Percentiles rank a stretch among this genome's conserved stretches.
Evolutionary conservation across 2,888 invertebrate genomes (phyloP).

Genomic region (Herminia tarsipennalis): DNA sequence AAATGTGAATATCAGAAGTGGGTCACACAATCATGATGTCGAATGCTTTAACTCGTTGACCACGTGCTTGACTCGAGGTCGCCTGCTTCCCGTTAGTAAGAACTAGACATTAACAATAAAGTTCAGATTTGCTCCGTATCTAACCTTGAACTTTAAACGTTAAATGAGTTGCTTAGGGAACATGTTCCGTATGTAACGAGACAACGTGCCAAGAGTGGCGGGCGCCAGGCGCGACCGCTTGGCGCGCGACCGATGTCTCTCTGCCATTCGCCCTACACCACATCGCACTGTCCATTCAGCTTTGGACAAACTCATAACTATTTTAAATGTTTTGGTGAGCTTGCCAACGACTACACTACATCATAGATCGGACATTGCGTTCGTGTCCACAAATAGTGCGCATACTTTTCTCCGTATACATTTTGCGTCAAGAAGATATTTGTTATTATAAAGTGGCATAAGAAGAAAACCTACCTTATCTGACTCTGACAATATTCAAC

Average conservation of each 20-base stretch:
- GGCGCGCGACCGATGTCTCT: slow-evolving; percentile 45
- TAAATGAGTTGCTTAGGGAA: slow-evolving; percentile 22
- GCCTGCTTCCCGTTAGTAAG: too few relatives aligned
- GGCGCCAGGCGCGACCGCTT: slow-evolving; percentile 41
- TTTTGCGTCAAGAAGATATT: slow-evolving; percentile 7
- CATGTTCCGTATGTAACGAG: slow-evolving; percentile 23
- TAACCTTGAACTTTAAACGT: slow-evolving; percentile 35
- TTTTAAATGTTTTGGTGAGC: slow-evolving; percentile 48
- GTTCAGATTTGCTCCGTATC: too few relatives aligned
- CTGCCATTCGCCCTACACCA: slow-evolving; percentile 11
- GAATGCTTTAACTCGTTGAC: too few relatives aligned
- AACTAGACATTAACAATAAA: too few relatives aligned
- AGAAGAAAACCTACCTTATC: too few relatives aligned
- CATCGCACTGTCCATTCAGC: slow-evolving; percentile 36
- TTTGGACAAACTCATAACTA: slow-evolving; percentile 44
- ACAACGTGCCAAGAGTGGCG: slow-evolving; percentile 25
- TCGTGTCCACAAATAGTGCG: slow-evolving; percentile 17
- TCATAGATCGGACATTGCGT: slow-evolving; percentile 22
- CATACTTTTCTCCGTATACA: slow-evolving; percentile 1
- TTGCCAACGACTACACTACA: slow-evolving; percentile 47
- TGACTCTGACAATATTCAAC: too few relatives aligned
- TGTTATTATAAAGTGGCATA: too few relatives aligned
- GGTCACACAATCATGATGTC: too few relatives aligned
- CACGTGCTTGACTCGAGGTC: too few relatives aligned
- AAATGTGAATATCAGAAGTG: too few relatives aligned